Conservation (phyloP, 2,797 vertebrate species). For the Enteromius argenteus region DNA sequence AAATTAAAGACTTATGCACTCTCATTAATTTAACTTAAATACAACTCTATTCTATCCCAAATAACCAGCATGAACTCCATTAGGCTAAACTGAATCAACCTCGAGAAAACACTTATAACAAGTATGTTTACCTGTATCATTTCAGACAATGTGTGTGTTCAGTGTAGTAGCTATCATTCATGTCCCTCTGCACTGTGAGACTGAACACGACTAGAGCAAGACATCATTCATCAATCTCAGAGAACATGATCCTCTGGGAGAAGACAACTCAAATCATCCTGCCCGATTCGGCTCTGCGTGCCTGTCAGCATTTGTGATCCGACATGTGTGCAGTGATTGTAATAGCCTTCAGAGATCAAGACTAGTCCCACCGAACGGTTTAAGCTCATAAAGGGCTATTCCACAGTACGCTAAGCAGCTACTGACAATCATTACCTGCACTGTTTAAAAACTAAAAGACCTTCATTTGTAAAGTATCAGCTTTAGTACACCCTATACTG, state of each 20-base stretch:
- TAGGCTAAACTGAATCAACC: not conserved
- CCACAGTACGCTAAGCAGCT: not conserved
- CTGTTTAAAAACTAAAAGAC: not conserved
- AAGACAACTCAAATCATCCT: constrained; percentile 31
- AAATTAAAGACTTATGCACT: too few relatives aligned
- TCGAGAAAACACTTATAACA: not conserved
- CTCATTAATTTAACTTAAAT: too few relatives aligned
- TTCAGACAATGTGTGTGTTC: constrained; percentile 30
- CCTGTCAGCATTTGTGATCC: constrained; percentile 5
- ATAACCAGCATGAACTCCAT: not conserved
- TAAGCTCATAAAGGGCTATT: constrained; percentile 38
- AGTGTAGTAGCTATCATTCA: constrained; percentile 61
- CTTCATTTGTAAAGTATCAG: not conserved
- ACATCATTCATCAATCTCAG: constrained; percentile 40
- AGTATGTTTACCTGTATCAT: not conserved
- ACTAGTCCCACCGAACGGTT: constrained; percentile 28
- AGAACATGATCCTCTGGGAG: constrained; percentile 35
- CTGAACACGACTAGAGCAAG: constrained; percentile 24
- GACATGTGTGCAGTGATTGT: constrained; percentile 23
- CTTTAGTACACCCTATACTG: not conserved
- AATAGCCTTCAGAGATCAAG: constrained; percentile 35
- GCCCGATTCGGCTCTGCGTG: not conserved
- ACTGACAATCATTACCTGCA: not conserved
- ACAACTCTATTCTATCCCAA: too few relatives aligned
- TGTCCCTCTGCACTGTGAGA: not conserved